Conservation (phyloP, 2,113 vertebrate genomes). For the Eulemur rufifrons region DNA sequence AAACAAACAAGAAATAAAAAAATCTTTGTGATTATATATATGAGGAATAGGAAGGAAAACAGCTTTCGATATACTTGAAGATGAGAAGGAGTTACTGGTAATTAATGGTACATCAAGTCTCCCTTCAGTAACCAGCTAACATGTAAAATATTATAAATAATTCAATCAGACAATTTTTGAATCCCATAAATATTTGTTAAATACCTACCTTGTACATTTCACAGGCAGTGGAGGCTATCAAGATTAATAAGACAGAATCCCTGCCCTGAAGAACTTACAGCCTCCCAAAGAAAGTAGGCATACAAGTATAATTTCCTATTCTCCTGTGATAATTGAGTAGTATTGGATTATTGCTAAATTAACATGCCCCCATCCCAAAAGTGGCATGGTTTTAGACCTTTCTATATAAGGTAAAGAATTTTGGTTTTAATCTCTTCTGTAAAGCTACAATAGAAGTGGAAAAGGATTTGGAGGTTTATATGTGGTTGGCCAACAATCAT, state of each 20-base stretch:
- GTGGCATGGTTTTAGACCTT: neutral
- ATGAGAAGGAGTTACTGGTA: neutral
- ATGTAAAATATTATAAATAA: constrained; percentile 18
- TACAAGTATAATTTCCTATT: neutral
- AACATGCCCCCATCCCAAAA: neutral
- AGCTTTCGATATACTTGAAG: neutral
- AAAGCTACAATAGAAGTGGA: neutral
- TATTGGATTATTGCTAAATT: neutral
- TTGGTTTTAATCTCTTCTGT: neutral
- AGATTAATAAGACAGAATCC: neutral
- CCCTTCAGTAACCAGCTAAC: neutral
- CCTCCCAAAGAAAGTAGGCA: neutral
- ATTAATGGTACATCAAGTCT: neutral
- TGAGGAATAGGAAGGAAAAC: neutral
- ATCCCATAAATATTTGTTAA: neutral
- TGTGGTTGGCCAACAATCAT: neutral
- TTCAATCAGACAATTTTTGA: neutral
- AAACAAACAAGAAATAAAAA: too few species aligned
- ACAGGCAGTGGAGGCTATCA: neutral
- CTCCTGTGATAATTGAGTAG: neutral
- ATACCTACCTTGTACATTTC: neutral
- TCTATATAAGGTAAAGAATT: neutral
- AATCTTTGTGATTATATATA: neutral
- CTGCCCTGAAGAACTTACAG: neutral
- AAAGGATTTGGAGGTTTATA: neutral